Evolutionary conservation across 1,140 invertebrate species (phyloP).

Genomic region (Lordiphosa clarofinis): DNA sequence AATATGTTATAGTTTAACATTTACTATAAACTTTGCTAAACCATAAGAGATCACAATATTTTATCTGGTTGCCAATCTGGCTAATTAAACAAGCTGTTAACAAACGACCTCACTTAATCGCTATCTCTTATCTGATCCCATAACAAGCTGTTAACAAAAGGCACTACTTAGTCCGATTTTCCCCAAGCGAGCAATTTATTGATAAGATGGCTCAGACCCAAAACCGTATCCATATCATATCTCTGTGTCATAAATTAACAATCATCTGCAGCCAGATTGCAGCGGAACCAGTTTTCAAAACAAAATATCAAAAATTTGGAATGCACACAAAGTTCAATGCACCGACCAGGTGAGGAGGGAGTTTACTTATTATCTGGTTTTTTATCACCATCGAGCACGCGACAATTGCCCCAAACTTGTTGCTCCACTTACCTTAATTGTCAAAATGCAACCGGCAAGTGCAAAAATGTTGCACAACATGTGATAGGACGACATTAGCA

Average conservation of each 20-base stretch:
- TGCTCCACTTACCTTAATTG: slow-evolving; percentile 84
- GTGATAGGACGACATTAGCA: slow-evolving; percentile 92
- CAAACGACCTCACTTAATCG: slow-evolving; percentile 6
- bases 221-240: too few species aligned
- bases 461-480: slow-evolving; percentile 91
- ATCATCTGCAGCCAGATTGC: not conserved
- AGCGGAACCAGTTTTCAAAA: slow-evolving; percentile 43
- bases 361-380: not conserved
- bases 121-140: slow-evolving; percentile 6
- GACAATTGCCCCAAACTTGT: slow-evolving; percentile 23
- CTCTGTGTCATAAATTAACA: slow-evolving; percentile 19
- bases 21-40: too few species aligned
- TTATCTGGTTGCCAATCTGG: not conserved
- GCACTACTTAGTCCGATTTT: slow-evolving; percentile 2
- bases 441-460: slow-evolving; percentile 86
- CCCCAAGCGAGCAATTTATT: too few species aligned
- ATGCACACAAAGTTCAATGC: slow-evolving; percentile 35
- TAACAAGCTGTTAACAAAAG: slow-evolving; percentile 8
- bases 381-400: slow-evolving; percentile 25
- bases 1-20: too few species aligned
- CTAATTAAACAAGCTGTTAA: slow-evolving; percentile 32
- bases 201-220: too few species aligned
- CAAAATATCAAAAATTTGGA: slow-evolving; percentile 18
- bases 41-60: too few species aligned
- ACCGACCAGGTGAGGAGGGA: slow-evolving; percentile 12